Conservation (phyloP, 2,888 invertebrate genomes). For the Nemapogon koenigi region DNA sequence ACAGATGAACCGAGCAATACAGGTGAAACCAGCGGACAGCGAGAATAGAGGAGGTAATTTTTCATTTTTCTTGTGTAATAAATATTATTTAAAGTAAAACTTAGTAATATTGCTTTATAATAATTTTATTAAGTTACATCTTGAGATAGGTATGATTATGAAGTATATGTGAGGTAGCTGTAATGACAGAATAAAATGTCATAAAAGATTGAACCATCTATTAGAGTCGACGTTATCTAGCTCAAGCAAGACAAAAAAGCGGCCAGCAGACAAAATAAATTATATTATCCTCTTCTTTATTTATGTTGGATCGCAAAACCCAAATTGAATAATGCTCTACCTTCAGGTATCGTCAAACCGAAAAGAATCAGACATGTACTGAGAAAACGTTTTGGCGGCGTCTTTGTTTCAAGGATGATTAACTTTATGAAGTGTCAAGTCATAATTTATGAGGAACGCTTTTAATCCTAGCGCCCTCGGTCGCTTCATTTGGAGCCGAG, state of each 20-base stretch:
- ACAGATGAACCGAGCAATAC: slow-evolving; percentile 99
- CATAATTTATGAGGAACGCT: slow-evolving; percentile 26
- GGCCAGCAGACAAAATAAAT: slow-evolving; percentile 8
- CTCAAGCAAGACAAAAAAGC: slow-evolving; percentile 7
- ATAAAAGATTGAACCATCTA: slow-evolving; percentile 2
- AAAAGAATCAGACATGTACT: slow-evolving; percentile 4
- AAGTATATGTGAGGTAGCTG: too few relatives aligned
- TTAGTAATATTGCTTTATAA: too few relatives aligned
- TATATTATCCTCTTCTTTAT: slow-evolving; percentile 9
- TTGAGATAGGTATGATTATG: too few relatives aligned
- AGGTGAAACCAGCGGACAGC: slow-evolving; percentile 99
- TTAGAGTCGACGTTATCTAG: slow-evolving; percentile 4
- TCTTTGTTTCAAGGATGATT: slow-evolving; percentile 20
- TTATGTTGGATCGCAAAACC: slow-evolving; percentile 5
- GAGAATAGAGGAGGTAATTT: slow-evolving; percentile 98
- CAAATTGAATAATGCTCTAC: slow-evolving; percentile 7
- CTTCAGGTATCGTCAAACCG: slow-evolving; percentile 4
- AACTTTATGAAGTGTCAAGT: slow-evolving; percentile 26
- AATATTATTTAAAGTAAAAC: too few relatives aligned
- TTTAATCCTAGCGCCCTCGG: slow-evolving; percentile 11
- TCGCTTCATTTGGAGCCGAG: slow-evolving; percentile 4
- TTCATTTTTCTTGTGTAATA: too few relatives aligned
- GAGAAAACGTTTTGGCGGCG: slow-evolving; percentile 9
- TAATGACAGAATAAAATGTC: slow-evolving; percentile 5
- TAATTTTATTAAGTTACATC: too few relatives aligned